Evolutionary conservation across 2,113 vertebrate genomes (phyloP).

Genomic region (Dascyllus trimaculatus): DNA sequence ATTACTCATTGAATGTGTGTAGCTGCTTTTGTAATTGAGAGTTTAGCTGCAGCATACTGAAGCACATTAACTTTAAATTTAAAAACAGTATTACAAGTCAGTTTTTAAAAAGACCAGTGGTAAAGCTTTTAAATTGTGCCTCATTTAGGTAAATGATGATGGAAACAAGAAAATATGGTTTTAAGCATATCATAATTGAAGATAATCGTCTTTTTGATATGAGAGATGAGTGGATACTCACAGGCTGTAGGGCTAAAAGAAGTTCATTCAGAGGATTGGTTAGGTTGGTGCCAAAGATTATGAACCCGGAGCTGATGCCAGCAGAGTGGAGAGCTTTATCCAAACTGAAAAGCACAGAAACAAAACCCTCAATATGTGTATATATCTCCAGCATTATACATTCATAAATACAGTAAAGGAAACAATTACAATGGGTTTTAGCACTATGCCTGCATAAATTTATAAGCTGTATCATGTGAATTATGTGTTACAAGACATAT

Average conservation of each 20-base stretch:
- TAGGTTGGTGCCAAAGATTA: conserved; percentile 96
- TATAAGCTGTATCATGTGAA: neutral
- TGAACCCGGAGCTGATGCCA: conserved; percentile 94
- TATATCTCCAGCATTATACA: neutral
- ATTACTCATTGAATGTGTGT: neutral
- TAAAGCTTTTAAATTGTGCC: conserved; percentile 28
- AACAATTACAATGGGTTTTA: neutral
- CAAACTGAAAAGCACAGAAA: conserved; percentile 74
- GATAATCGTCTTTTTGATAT: conserved; percentile 45
- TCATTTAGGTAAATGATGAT: conserved; percentile 50
- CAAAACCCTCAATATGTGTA: neutral
- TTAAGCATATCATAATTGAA: conserved; percentile 58
- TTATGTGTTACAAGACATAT: neutral
- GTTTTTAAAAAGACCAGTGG: conserved; percentile 28
- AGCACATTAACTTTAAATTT: conserved; percentile 9
- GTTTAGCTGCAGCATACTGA: conserved; percentile 1
- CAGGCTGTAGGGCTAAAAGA: conserved; percentile 92
- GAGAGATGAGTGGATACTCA: conserved; percentile 83
- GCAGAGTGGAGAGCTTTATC: conserved; percentile 94
- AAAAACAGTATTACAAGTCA: conserved; percentile 4
- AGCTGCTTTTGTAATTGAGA: neutral
- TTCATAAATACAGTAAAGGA: neutral
- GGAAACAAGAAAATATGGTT: conserved; percentile 48
- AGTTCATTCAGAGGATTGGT: conserved; percentile 98
- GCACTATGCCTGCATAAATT: neutral